Evolutionary conservation across 1,140 invertebrate species (phyloP), one percentile per base, ranked within the genome.

Genomic region (Eriocheir sinensis): DNA sequence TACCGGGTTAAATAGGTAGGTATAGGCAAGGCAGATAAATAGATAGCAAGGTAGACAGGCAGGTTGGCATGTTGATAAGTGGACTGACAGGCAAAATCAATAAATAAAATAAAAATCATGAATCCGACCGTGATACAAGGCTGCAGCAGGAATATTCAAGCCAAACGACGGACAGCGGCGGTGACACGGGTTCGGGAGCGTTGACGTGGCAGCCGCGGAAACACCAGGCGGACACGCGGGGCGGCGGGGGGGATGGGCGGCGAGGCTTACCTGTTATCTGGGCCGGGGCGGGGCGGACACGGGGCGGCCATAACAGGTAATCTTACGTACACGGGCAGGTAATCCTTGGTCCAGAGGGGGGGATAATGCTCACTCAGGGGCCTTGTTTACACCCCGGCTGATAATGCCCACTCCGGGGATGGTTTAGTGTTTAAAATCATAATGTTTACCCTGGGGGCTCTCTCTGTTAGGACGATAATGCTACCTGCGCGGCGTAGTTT

Each of bases 371-470:
- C 27, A 21, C 60, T 72, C 12, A 72, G 60, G 60, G 60, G 60
- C 60, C 60, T 72, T 72, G 60, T 72, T 72, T 72, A 72, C 60
- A 72, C 60, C 60, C n/a, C 60, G n/a, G 60, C 60, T 72, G 60
- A 72, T 72, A 72, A 72, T 72, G 17, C 60, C 60, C n/a, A 72
- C 60, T 72, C 12, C 60, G n/a, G 60, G 60, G 60, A 48, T 48
- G 44, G 44, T 4, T 48, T 48, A 21, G 21, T 72, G 27, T 72
- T 72, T 72, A 1, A 72, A 72, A 72, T 72, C 60, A 72, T 72
- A n/a, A 53, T 72, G 17, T 72, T 4, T n/a, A 21, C 60, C 60
- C 12, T 12, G 21, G 60, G n/a, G 21, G 60, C 60, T 72, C n/a
- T 3, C n/a, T 72, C n/a, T 72, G 60, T n/a, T 21, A 0, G 8